Conservation (phyloP, 2,888 invertebrate genomes). For the Agrenia bidenticulata region DNA sequence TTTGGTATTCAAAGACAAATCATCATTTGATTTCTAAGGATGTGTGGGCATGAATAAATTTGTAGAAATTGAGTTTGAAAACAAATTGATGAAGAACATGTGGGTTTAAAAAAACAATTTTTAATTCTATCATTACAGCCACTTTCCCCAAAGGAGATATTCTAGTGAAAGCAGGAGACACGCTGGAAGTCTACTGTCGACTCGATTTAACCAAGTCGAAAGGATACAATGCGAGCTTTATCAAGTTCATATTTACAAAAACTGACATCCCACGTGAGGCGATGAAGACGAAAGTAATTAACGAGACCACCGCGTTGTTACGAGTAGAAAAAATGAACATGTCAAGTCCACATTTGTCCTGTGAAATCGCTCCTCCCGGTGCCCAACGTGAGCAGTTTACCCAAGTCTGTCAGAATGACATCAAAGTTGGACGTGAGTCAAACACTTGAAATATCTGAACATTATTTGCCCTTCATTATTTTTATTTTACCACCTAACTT, state of each 20-base stretch:
- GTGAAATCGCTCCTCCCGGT: conserved; percentile 57
- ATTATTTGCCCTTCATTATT: neutral
- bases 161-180: conserved; percentile 63
- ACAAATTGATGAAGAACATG: too few species aligned
- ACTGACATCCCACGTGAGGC: conserved; percentile 31
- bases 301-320: conserved; percentile 66
- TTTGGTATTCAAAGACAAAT: too few species aligned
- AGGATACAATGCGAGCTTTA: conserved; percentile 61
- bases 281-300: conserved; percentile 59
- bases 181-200: conserved; percentile 67
- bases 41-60: too few species aligned
- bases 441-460: too few species aligned
- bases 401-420: conserved; percentile 62
- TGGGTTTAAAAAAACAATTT: too few species aligned
- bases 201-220: conserved; percentile 60
- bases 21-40: too few species aligned
- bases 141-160: conserved; percentile 64
- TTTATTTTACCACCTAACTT: neutral
- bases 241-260: conserved; percentile 56
- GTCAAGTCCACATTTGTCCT: conserved; percentile 62
- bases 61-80: too few species aligned
- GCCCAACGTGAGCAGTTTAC: conserved; percentile 3
- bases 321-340: conserved; percentile 62
- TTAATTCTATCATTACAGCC: too few species aligned
- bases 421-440: conserved; percentile 64